These are phyloP conservation scores for Papilio helenus DNA, from an alignment of 1,140 invertebrate species.

Conservation along the genomic window DNA sequence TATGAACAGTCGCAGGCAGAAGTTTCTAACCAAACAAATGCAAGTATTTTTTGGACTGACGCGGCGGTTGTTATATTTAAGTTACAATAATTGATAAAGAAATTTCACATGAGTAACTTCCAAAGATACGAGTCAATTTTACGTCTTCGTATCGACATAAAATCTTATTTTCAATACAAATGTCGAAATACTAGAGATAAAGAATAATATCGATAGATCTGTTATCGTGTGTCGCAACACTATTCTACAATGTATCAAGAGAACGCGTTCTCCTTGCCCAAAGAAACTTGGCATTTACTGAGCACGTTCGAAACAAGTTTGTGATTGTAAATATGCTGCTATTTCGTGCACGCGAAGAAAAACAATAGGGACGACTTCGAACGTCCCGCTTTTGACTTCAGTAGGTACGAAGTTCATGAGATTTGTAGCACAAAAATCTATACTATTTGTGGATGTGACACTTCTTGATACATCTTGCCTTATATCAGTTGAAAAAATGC, in stretches of 20 bases:
- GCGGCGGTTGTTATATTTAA: no score
- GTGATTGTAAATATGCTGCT: slow-evolving; percentile 29
- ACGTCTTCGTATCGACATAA: not conserved
- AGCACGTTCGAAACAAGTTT: slow-evolving; percentile 27
- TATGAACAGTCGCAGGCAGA: not conserved
- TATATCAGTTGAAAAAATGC: no score
- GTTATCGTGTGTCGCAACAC: slow-evolving; percentile 16
- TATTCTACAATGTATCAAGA: slow-evolving; percentile 12
- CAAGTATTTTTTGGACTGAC: no score
- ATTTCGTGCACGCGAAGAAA: slow-evolving; percentile 30
- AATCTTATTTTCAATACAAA: not conserved
- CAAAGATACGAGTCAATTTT: not conserved
- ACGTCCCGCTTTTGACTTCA: not conserved
- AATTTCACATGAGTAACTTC: not conserved
- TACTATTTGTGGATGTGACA: no score
- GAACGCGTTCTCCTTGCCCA: slow-evolving; percentile 38
- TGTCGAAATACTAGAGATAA: not conserved
- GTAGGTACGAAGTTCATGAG: not conserved
- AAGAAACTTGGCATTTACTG: slow-evolving; percentile 34
- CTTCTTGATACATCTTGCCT: no score
- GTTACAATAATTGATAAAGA: no score
- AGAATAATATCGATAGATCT: slow-evolving; percentile 4
- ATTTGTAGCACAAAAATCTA: not conserved
- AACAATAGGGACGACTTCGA: not conserved
- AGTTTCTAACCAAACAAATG: not conserved